phyloP scores from a whole-genome alignment of 2,797 vertebrate species.

The Parauchenoglanis punctatus region DNA sequence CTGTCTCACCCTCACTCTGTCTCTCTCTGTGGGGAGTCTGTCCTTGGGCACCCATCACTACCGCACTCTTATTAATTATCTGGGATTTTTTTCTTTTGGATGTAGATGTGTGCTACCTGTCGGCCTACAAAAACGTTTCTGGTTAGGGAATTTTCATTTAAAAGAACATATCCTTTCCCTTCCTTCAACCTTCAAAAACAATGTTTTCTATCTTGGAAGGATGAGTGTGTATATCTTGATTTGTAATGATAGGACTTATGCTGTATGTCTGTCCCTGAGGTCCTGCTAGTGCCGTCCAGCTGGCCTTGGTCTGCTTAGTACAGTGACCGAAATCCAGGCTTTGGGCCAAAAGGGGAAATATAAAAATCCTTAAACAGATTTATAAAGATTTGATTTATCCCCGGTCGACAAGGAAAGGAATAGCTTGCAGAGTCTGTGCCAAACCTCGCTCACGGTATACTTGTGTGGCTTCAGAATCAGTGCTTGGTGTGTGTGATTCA shows the following conservation, averaged over 20 bases:
- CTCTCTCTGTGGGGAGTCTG: slow-evolving; percentile 46
- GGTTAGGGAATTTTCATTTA: slow-evolving; percentile 35
- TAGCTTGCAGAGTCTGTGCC: slow-evolving; percentile 46
- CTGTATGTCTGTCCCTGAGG: slow-evolving; percentile 11
- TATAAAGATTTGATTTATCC: slow-evolving; percentile 60
- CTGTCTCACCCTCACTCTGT: slow-evolving; percentile 33
- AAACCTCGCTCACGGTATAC: slow-evolving; percentile 51
- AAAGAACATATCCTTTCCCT: not conserved
- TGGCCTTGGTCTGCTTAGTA: slow-evolving; percentile 48
- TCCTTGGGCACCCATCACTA: slow-evolving; percentile 38
- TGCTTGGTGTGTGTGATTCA: slow-evolving; percentile 39
- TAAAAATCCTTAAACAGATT: slow-evolving; percentile 56
- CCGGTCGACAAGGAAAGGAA: slow-evolving; percentile 54
- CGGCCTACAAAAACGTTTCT: slow-evolving; percentile 9
- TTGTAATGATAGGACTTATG: slow-evolving; percentile 5
- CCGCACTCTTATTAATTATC: slow-evolving; percentile 6
- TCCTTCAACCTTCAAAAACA: not conserved
- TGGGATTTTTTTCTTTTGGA: slow-evolving; percentile 43
- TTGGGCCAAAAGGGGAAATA: slow-evolving; percentile 41
- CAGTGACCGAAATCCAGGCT: slow-evolving; percentile 35
- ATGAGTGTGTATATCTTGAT: slow-evolving; percentile 13
- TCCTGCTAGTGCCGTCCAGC: slow-evolving; percentile 46
- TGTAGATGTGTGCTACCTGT: slow-evolving; percentile 23
- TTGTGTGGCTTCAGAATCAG: slow-evolving; percentile 44
- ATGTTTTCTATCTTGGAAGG: not conserved